A percentile compares a stretch with the other conserved stretches of the same genome.
phyloP scores from a whole-genome alignment of 2,888 invertebrate species.

The Anticlea derivata region DNA sequence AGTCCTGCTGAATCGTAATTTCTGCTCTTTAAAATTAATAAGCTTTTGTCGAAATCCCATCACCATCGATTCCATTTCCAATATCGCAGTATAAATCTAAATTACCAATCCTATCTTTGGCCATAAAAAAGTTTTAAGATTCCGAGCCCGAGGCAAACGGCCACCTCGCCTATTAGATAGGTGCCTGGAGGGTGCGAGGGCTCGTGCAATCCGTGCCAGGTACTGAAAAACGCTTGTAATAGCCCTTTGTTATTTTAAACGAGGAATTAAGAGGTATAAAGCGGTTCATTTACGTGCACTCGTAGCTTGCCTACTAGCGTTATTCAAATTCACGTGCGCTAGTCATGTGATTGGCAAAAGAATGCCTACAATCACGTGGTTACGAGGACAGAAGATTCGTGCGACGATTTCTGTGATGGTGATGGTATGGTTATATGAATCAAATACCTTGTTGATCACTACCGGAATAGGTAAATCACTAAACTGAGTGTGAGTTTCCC shows the following conservation, averaged over 20 bases:
- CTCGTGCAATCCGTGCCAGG: slow-evolving; percentile 62
- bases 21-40: slow-evolving; percentile 10
- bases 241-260: slow-evolving; percentile 71
- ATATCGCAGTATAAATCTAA: slow-evolving; percentile 32
- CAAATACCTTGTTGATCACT: no score
- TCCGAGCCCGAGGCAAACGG: slow-evolving; percentile 30
- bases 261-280: slow-evolving; percentile 59
- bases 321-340: no score
- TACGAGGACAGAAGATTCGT: no score
- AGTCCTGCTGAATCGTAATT: background rate
- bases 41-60: slow-evolving; percentile 13
- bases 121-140: slow-evolving; percentile 35
- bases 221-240: slow-evolving; percentile 65
- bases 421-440: no score
- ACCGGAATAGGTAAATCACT: no score
- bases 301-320: no score
- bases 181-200: slow-evolving; percentile 53
- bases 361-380: no score
- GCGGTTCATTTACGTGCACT: slow-evolving; percentile 45
- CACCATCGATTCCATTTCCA: slow-evolving; percentile 27
- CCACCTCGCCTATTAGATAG: slow-evolving; percentile 58
- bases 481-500: no score
- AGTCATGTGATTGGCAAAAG: no score
- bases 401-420: no score
- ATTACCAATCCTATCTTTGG: slow-evolving; percentile 28